A percentile compares a stretch with the other conserved stretches of the same genome.
Evolutionary conservation across 2,113 vertebrate species (phyloP).

Genomic region (Origma solitaria): DNA sequence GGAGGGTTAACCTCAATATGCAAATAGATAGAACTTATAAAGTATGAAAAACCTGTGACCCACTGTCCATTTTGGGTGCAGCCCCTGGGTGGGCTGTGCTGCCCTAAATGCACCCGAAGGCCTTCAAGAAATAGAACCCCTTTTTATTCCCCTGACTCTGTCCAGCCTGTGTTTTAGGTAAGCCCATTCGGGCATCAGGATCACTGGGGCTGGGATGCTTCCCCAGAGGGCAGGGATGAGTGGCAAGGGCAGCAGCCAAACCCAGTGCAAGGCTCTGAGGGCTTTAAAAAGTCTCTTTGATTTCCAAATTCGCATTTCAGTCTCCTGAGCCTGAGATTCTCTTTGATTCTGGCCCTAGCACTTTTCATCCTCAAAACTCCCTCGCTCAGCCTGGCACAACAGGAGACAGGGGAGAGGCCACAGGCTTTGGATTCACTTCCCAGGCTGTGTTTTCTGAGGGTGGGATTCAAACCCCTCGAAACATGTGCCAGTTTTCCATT

Average conservation of each 20-base stretch:
- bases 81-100: too few relatives aligned
- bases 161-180: too few relatives aligned
- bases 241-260: neutral
- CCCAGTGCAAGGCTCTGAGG: neutral
- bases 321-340: neutral
- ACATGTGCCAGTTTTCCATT: neutral
- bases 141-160: too few relatives aligned
- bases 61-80: too few relatives aligned
- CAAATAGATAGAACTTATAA: too few relatives aligned
- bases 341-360: neutral
- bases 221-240: rapidly evolving
- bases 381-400: neutral
- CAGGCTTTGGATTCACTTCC: neutral
- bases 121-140: too few relatives aligned
- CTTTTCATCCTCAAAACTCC: neutral
- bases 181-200: too few relatives aligned
- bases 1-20: too few relatives aligned
- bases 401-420: neutral
- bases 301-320: neutral
- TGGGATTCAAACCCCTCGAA: neutral
- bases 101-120: too few relatives aligned
- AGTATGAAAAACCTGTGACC: too few relatives aligned
- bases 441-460: neutral
- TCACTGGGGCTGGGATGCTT: neutral
- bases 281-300: neutral